These are phyloP conservation scores for Sylvia atricapilla DNA, from an alignment of 2,113 vertebrate genomes.

Conservation along the genomic window DNA sequence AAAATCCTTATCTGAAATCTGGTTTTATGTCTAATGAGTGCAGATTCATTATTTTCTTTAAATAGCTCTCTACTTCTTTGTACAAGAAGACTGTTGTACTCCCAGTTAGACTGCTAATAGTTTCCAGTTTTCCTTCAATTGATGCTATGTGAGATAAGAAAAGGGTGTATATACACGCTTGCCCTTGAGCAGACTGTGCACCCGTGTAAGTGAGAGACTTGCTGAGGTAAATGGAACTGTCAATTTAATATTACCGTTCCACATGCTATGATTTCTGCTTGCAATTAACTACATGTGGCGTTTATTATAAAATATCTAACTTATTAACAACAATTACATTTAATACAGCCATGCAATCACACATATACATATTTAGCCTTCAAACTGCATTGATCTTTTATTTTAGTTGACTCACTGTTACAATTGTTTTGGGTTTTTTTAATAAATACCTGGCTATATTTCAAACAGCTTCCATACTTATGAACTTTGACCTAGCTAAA, in stretches of 20 bases:
- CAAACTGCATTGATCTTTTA: neutral
- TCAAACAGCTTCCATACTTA: neutral
- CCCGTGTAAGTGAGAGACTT: neutral
- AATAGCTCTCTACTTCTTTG: neutral
- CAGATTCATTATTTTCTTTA: neutral
- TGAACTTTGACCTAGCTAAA: neutral
- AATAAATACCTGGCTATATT: neutral
- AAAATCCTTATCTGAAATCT: neutral
- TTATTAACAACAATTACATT: neutral
- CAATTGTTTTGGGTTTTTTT: neutral
- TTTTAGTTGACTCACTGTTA: neutral
- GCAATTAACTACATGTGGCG: neutral
- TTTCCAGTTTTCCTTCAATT: neutral
- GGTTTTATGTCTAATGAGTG: neutral
- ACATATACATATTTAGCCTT: neutral
- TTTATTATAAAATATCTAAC: neutral
- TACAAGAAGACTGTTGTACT: neutral
- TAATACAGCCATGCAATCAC: neutral
- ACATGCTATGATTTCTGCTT: neutral
- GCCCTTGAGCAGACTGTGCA: neutral
- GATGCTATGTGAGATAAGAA: neutral
- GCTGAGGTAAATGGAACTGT: neutral
- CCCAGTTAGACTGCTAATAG: neutral
- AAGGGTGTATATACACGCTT: neutral
- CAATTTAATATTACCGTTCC: neutral